phyloP scores from a whole-genome alignment of 2,113 vertebrate genomes.

The Chelonoidis abingdonii region DNA sequence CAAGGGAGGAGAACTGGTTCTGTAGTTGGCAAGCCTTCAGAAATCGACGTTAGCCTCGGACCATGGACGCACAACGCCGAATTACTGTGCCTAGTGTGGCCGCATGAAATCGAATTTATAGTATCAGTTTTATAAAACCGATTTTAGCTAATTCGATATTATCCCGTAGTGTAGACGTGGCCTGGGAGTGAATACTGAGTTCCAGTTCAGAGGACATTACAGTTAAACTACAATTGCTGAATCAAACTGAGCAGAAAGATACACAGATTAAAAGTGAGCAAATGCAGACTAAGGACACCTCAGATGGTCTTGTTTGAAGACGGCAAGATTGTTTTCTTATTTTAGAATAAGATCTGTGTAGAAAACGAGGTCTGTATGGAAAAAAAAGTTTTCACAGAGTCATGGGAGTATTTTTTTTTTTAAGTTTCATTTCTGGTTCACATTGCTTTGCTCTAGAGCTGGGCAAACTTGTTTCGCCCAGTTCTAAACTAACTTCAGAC shows the following conservation, averaged over 20 bases:
- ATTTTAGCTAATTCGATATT: too few relatives aligned
- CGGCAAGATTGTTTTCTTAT: neutral
- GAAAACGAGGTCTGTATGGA: neutral
- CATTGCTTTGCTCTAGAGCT: neutral
- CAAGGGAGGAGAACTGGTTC: too few relatives aligned
- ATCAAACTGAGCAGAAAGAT: neutral
- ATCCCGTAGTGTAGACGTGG: too few relatives aligned
- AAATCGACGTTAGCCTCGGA: too few relatives aligned
- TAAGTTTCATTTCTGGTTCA: neutral
- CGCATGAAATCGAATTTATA: too few relatives aligned
- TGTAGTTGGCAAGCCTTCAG: too few relatives aligned
- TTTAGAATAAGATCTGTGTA: neutral
- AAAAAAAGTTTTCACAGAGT: neutral
- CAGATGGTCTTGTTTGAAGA: neutral
- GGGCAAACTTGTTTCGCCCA: neutral
- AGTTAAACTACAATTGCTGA: neutral
- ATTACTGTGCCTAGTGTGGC: too few relatives aligned
- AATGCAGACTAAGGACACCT: neutral
- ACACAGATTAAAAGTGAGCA: neutral
- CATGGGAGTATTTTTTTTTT: neutral
- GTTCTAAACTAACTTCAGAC: neutral
- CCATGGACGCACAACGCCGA: too few relatives aligned
- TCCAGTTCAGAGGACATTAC: conserved; percentile 23
- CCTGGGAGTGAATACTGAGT: neutral
- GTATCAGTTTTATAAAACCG: too few relatives aligned